Evolutionary conservation across 2,113 vertebrate species (phyloP), one percentile per base, ranked within the genome.

Genomic region (Struthio camelus): DNA sequence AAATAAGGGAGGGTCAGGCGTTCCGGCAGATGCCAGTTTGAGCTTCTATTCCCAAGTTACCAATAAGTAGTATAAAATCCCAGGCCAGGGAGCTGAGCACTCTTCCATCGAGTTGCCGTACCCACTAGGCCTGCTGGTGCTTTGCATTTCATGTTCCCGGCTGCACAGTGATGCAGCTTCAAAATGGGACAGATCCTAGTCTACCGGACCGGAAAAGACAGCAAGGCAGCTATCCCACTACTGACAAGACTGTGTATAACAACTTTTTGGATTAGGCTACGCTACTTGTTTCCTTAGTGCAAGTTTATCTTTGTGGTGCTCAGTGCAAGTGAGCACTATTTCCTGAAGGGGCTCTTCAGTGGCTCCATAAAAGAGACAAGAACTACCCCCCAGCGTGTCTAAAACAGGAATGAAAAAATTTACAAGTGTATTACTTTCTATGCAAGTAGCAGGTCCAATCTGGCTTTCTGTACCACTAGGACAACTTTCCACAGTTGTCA

Each of bases 401-500:
- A 61, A 77, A 90, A 42, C 19, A 56, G 36, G 62, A 58, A 22
- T 77, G 79, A 75, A 75, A 93, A 70, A 24, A 72, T 71, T 69
- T 13, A 64, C 25, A 42, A 56, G 22, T n/a, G 38, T 8, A 40
- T 9, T 65, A 23, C 59, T 85, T 40, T 58, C 75, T 50, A 36
- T 2, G 40, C 44, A 62, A 81, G 38, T 42, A 85, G 85, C 66
- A 81, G 56, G 77, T 86, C 66, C 77, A 93, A 10, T 40, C 58
- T 72, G 89, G 25, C 62, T 72, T 61, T 51, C 53, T 72, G 80
- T 62, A 85, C 66, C 81, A 61, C 73, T 7, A 70, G 2, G 10
- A 36, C 46, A 93, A 86, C 88, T 92, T 93, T 77, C 62, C 27
- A 32, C 19, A 89, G 72, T 4, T 90, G 88, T 85, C 90, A 90